Conservation (phyloP, 2,888 invertebrate species). For the Machimus atricapillus region DNA sequence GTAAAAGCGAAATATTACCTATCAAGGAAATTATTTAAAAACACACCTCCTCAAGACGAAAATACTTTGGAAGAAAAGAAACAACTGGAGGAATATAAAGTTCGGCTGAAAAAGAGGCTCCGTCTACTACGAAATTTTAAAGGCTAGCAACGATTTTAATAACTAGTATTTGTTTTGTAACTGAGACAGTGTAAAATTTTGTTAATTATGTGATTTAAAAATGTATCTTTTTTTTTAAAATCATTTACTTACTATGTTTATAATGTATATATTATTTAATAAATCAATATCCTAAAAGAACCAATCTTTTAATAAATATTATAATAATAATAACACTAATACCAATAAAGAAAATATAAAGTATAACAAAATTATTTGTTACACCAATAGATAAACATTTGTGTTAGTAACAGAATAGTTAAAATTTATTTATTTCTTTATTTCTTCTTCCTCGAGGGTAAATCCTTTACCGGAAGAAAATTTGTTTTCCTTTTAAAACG, state of each 20-base stretch:
- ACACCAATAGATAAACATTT: too few relatives aligned
- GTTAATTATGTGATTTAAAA: neutral
- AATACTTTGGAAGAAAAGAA: neutral
- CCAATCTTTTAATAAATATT: too few relatives aligned
- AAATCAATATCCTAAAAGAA: neutral
- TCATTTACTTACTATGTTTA: neutral
- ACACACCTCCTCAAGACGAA: neutral
- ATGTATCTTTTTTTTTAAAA: neutral
- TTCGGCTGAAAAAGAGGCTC: neutral
- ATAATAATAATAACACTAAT: too few relatives aligned
- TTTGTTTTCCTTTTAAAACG: neutral
- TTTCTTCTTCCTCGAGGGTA: neutral
- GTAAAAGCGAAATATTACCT: neutral
- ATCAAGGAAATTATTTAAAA: neutral
- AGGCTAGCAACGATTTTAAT: neutral
- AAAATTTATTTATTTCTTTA: too few relatives aligned
- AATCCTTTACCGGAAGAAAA: neutral
- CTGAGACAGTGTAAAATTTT: neutral
- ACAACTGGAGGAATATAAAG: neutral
- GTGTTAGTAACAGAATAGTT: too few relatives aligned
- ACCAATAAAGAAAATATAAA: too few relatives aligned
- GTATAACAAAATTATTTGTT: too few relatives aligned
- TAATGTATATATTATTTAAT: neutral
- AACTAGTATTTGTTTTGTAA: neutral
- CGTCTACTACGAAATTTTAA: neutral